Percentiles rank a stretch among this genome's conserved stretches.
phyloP scores from a whole-genome alignment of 2,888 invertebrate species.

The Drosophila cognata region DNA sequence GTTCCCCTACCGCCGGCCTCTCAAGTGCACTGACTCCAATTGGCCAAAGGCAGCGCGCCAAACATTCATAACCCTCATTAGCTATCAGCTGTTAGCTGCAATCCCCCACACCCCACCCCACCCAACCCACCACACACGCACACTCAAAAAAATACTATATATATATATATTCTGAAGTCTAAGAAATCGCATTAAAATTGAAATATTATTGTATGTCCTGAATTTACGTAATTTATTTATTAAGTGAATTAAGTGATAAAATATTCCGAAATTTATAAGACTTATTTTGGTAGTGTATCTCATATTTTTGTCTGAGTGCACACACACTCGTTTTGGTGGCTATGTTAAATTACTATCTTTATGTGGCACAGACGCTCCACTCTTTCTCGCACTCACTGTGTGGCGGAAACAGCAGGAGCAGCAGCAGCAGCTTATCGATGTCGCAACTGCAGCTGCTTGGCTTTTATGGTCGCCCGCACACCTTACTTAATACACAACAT shows the following conservation, averaged over 20 bases:
- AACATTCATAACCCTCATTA: conserved; percentile 69
- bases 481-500: conserved; percentile 59
- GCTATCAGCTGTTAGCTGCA: conserved; percentile 21
- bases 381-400: conserved; percentile 15
- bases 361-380: conserved; percentile 54
- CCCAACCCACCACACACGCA: not conserved
- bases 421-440: conserved; percentile 58
- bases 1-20: conserved; percentile 2
- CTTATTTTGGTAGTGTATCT: not conserved
- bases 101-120: not conserved
- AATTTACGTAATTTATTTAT: not conserved
- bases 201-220: not conserved
- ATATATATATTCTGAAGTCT: not conserved
- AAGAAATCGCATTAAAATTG: not conserved
- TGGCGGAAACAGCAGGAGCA: conserved; percentile 17
- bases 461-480: conserved; percentile 48
- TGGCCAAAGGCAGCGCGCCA: conserved; percentile 29
- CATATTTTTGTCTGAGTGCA: not conserved
- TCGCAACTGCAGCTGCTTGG: conserved; percentile 26
- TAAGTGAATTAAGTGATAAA: not conserved
- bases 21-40: conserved; percentile 60
- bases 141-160: not conserved
- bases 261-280: not conserved
- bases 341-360: conserved; percentile 56
- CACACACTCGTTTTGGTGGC: conserved; percentile 42